Percentiles rank a stretch among this genome's conserved stretches.
Evolutionary conservation across 2,797 vertebrate species (phyloP).

Genomic region (Trachops cirrhosus): DNA sequence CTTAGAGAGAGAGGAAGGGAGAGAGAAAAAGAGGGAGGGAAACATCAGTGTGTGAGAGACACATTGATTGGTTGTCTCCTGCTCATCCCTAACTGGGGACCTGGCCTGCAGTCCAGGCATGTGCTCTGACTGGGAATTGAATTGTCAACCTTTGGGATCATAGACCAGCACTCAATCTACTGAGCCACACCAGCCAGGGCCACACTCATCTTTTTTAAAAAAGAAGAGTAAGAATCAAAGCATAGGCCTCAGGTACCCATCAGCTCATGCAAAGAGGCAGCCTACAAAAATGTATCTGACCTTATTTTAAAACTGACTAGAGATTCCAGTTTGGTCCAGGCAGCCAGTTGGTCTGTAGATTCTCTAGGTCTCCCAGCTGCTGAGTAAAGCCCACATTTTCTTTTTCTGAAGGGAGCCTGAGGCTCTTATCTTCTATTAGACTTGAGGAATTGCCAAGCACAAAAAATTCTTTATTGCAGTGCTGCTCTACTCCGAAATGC

Average conservation of each 20-base stretch:
- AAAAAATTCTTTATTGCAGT: background rate
- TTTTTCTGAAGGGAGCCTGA: background rate
- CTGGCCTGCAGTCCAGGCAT: background rate
- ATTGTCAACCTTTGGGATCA: background rate
- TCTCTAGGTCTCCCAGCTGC: background rate
- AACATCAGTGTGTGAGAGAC: background rate
- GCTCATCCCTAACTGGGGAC: background rate
- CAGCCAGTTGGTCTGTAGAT: background rate
- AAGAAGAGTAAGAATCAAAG: conserved; percentile 1
- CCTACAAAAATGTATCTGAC: background rate
- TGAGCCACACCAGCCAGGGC: background rate
- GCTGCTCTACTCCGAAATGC: background rate
- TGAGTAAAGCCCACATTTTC: background rate
- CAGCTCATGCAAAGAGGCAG: background rate
- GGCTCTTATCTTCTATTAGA: background rate
- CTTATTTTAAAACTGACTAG: background rate
- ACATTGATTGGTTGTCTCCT: background rate
- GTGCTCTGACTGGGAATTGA: background rate
- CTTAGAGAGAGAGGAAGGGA: background rate
- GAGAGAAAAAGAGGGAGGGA: background rate
- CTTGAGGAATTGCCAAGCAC: background rate
- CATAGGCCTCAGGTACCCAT: background rate
- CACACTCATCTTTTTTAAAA: background rate
- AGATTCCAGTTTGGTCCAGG: background rate
- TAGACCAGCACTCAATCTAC: background rate